These are phyloP conservation scores for Clavelina lepadiformis DNA, from an alignment of 23 tunicate genomes.

Conservation along the genomic window DNA sequence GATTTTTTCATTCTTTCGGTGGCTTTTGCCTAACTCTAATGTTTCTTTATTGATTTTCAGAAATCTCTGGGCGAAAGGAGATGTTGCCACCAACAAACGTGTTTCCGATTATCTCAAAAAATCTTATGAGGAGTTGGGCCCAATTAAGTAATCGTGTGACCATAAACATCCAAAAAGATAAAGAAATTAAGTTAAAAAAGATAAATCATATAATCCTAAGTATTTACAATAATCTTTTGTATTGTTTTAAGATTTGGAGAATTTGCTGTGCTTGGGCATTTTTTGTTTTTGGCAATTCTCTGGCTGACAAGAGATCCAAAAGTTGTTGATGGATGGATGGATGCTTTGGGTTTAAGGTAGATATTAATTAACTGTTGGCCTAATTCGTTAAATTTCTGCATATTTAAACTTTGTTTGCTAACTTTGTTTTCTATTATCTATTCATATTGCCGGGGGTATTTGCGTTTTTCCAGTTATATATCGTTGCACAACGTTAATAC, in stretches of 20 bases:
- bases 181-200: neutral
- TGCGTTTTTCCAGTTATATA: too few relatives aligned
- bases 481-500: too few relatives aligned
- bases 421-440: too few relatives aligned
- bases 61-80: conserved; percentile 22
- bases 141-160: conserved; percentile 4
- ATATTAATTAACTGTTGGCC: too few relatives aligned
- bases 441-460: too few relatives aligned
- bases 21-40: neutral
- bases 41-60: conserved; percentile 5
- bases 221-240: too few relatives aligned
- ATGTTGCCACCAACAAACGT: conserved; percentile 6
- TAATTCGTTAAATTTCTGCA: too few relatives aligned
- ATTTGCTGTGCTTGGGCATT: conserved; percentile 56
- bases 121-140: conserved; percentile 24
- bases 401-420: too few relatives aligned
- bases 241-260: conserved; percentile 52
- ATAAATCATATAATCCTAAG: neutral
- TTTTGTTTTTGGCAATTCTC: conserved; percentile 45
- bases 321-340: conserved; percentile 49
- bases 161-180: neutral
- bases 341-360: neutral
- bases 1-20: neutral
- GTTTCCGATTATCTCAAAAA: conserved; percentile 6
- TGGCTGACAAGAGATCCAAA: conserved; percentile 84